Base-by-base conservation (phyloP, 2,113 vertebrate species). In the Tupaia chinensis region DNA sequence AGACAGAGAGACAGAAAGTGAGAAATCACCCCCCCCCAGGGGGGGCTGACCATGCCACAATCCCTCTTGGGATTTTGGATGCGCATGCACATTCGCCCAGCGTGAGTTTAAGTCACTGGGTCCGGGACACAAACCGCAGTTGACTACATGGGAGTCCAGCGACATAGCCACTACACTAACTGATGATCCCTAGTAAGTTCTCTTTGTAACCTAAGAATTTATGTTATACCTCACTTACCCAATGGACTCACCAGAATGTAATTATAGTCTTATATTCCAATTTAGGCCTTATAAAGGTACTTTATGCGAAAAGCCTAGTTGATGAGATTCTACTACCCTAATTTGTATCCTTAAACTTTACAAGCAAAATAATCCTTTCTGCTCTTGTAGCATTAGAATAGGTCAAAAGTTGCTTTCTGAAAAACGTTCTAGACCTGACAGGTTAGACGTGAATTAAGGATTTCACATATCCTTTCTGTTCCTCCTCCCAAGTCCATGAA, bases 341-440 rank as follows among this genome's bases (percentile, higher is more conserved):
- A 93, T 70, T 65, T 7, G 72, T 93, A 14, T 7, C 27, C 32
- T 91, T 73, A 60, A 77, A 8, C 80, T 63, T 88, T 91, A 86
- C 1, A 54, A 14, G 17, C 27, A 27, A 91, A 78, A 9, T 44
- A 15, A 54, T 56, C 54, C 11, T 89, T 93, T 58, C 20, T 15
- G 20, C 34, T 92, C 95, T 80, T 91, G 11, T 53, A 69, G 12
- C 5, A 69, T 78, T 95, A 83, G 17, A 89, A 19, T 73, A 80
- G 58, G 44, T 17, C 9, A 11, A 94, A 25, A 88, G 11, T 87
- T 70, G 20, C 2, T 89, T 70, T 77, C 77, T 66, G 76, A 96
- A 22, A 66, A 66, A 87, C 83, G 16, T 34, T 22, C 5, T 23
- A 32, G 15, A 91, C 4, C 60, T 89, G 77, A 66, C 58, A 80